phyloP scores from a whole-genome alignment of 2,888 invertebrate species.

The Noctua fimbriata region DNA sequence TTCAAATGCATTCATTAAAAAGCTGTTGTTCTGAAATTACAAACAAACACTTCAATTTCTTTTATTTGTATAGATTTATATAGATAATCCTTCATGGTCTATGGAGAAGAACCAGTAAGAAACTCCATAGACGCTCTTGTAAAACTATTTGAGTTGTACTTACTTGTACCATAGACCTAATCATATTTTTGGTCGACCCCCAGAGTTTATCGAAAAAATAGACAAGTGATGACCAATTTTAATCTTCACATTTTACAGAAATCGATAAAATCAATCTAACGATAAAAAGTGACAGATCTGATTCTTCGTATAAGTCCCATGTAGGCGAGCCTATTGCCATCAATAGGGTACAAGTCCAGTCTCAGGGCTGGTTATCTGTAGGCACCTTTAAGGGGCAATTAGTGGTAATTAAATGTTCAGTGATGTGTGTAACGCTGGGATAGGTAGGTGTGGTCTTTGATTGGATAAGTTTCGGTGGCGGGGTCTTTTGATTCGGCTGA shows the following conservation, averaged over 20 bases:
- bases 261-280: background rate
- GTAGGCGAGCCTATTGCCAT: background rate
- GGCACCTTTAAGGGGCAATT: conserved; percentile 33
- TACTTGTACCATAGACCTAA: too few relatives aligned
- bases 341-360: background rate
- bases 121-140: too few relatives aligned
- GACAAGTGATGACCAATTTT: too few relatives aligned
- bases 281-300: background rate
- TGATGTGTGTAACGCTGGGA: conserved; percentile 7
- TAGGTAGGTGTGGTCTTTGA: conserved; percentile 22
- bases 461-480: conserved; percentile 11
- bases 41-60: too few relatives aligned
- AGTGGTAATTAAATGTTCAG: conserved; percentile 37
- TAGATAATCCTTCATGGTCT: too few relatives aligned
- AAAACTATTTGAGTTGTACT: too few relatives aligned
- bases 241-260: background rate
- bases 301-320: background rate
- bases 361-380: background rate
- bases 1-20: too few relatives aligned
- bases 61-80: too few relatives aligned
- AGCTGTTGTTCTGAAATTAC: too few relatives aligned
- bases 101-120: too few relatives aligned
- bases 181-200: too few relatives aligned
- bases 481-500: background rate
- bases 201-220: too few relatives aligned